Conservation (phyloP, 2,888 invertebrate genomes). For the Drepanosiphum platanoidis region DNA sequence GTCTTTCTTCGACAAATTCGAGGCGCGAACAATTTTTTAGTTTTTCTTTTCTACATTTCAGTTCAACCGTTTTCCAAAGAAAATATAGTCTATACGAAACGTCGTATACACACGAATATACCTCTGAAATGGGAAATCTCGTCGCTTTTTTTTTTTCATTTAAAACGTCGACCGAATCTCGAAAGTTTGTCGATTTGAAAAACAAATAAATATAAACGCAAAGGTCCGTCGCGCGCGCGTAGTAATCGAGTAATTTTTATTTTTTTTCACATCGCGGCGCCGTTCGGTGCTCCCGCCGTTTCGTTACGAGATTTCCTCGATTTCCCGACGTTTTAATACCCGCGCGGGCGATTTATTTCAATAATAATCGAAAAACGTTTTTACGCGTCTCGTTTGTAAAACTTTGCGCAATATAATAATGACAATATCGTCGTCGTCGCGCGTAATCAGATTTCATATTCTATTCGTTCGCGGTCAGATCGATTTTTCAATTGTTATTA, state of each 20-base stretch:
- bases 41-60: too few relatives aligned
- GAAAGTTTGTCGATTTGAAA: too few relatives aligned
- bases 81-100: too few relatives aligned
- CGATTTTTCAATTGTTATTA: constrained; percentile 23
- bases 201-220: too few relatives aligned
- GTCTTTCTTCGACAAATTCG: background rate
- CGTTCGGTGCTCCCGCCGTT: background rate
- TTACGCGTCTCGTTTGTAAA: background rate
- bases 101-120: too few relatives aligned
- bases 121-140: too few relatives aligned
- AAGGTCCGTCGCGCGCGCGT: too few relatives aligned
- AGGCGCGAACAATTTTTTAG: background rate
- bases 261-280: too few relatives aligned
- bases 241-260: too few relatives aligned
- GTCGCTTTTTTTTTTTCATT: too few relatives aligned
- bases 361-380: constrained; percentile 38
- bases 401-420: background rate
- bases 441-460: constrained; percentile 37
- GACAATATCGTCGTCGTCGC: background rate
- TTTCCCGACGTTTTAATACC: background rate
- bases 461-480: background rate
- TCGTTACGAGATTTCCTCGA: background rate
- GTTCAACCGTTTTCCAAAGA: too few relatives aligned
- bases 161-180: too few relatives aligned
- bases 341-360: background rate